phyloP scores from a whole-genome alignment of 2,113 vertebrate genomes.

The Hippoglossus stenolepis region DNA sequence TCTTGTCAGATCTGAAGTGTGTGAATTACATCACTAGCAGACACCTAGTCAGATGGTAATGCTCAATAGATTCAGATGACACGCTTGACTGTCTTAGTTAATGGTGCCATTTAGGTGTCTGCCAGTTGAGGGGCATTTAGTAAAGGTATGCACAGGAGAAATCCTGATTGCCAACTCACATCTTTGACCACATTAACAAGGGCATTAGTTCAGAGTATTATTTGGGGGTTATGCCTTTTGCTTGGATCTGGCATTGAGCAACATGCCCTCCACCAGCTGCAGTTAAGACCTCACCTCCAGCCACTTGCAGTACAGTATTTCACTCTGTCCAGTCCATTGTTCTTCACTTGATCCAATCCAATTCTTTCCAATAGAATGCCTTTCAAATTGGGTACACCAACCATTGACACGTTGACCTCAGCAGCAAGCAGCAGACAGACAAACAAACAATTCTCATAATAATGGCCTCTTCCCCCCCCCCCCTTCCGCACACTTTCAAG shows the following conservation, averaged over 20 bases:
- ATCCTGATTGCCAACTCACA: constrained; percentile 31
- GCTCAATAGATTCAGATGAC: constrained; percentile 61
- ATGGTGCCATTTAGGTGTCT: constrained; percentile 78
- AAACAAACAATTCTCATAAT: constrained; percentile 76
- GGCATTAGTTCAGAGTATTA: constrained; percentile 27
- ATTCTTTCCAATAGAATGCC: constrained; percentile 61
- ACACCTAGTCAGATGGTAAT: constrained; percentile 58
- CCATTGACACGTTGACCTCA: constrained; percentile 74
- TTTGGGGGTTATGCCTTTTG: constrained; percentile 44
- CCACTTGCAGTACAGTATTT: constrained; percentile 29
- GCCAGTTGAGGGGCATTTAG: constrained; percentile 63
- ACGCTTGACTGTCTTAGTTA: constrained; percentile 78
- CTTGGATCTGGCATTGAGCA: constrained; percentile 32
- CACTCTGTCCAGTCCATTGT: constrained; percentile 21
- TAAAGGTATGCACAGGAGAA: constrained; percentile 54
- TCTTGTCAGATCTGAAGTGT: constrained; percentile 79
- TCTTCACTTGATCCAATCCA: constrained; percentile 47
- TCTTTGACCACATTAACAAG: constrained; percentile 49
- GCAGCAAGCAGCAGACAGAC: constrained; percentile 65
- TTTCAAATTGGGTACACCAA: constrained; percentile 62
- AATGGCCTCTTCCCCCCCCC: constrained; percentile 38
- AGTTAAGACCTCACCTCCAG: constrained; percentile 45
- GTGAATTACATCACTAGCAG: constrained; percentile 75
- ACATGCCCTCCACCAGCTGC: constrained; percentile 24
- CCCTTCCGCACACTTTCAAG: constrained; percentile 60